Evolutionary conservation across 2,888 invertebrate species (phyloP), one percentile per base, ranked within the genome.

Genomic region (Bembecia ichneumoniformis): DNA sequence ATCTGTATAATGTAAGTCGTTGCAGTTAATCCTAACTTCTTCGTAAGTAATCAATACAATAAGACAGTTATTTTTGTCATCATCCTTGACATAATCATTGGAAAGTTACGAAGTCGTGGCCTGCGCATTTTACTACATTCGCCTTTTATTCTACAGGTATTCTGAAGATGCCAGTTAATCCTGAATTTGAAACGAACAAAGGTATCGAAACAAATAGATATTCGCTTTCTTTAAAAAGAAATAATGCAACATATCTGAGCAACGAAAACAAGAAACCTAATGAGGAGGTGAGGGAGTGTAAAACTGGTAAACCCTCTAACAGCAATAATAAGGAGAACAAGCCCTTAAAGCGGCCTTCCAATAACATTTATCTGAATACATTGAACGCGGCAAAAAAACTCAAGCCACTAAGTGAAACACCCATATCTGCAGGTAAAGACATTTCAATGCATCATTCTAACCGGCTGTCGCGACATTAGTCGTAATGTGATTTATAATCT

Each of bases 111-210:
- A 51, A 56, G 52, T 54, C 51, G 53, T 54, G 55, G 50, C 51
- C 49, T 50, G 48, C 47, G 35, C 45, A 47, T 45, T 43, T 49
- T 48, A 28, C 43, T 44, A 40, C 46, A 48, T 50, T 49, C 47
- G 35, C 40, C 55, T 43, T 52, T 58, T 56, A 49, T 55, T 58
- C 82, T 74, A 11, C 78, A 88, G 87, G 86, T 84, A 71, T 82
- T 65, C 87, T 83, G 86, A 87, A 87, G 86, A 88, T 88, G 87
- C 87, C 83, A 83, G 80, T 83, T 77, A 83, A 84, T 66, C 80
- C 78, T 74, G 70, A 77, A 57, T 67, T 71, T 54, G 76, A 80
- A 77, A 77, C 74, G 62, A 84, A 80, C 77, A 79, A 79, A 77
- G 74, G 77, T 73, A 77, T 74, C 59, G 78, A 76, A 53, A 86